Conservation (phyloP, 1,140 invertebrate genomes). For the Apis mellifera region DNA sequence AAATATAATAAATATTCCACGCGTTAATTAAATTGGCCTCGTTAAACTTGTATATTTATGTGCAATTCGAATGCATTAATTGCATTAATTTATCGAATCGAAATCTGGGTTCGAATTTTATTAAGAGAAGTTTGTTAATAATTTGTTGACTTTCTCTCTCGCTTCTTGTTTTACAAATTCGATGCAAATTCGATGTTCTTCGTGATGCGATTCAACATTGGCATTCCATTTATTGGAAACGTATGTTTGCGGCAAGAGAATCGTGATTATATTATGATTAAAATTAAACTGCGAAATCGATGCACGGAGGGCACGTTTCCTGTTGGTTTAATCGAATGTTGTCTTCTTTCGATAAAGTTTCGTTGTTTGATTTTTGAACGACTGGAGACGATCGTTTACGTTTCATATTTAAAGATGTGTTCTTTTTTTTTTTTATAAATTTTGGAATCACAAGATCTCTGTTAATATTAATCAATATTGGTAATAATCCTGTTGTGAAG, state of each 20-base stretch:
- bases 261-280: neutral
- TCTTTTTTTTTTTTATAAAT: too few species aligned
- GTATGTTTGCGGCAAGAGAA: neutral
- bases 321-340: neutral
- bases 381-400: neutral
- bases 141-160: neutral
- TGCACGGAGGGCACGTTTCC: neutral
- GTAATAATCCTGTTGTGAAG: too few species aligned
- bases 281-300: constrained; percentile 5
- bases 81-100: too few species aligned
- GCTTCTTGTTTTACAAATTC: neutral
- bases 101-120: constrained; percentile 17
- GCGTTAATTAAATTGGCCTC: too few species aligned
- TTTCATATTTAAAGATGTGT: neutral
- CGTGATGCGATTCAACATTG: constrained; percentile 12
- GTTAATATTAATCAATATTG: too few species aligned
- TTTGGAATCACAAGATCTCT: too few species aligned
- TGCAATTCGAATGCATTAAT: too few species aligned
- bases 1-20: too few species aligned
- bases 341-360: too few species aligned
- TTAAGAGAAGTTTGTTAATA: neutral
- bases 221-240: constrained; percentile 5
- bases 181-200: neutral
- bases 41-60: too few species aligned
- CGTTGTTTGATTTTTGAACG: neutral